Conservation (phyloP, 2,888 invertebrate genomes). For the Acleris laterana region DNA sequence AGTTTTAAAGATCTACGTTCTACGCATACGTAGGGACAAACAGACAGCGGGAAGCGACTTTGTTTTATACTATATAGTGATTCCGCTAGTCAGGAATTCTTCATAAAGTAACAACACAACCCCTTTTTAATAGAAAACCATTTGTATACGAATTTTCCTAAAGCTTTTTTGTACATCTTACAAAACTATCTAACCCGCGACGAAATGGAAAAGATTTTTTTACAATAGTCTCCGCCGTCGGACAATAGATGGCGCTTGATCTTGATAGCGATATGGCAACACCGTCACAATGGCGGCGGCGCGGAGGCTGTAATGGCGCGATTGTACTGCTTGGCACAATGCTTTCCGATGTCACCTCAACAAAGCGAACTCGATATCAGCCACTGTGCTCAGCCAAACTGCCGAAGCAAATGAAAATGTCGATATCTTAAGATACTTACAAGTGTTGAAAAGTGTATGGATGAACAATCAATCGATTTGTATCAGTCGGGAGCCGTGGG, state of each 20-base stretch:
- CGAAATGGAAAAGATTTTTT: constrained; percentile 62
- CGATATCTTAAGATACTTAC: constrained; percentile 42
- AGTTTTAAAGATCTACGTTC: too few relatives aligned
- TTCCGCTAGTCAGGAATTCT: too few relatives aligned
- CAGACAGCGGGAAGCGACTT: too few relatives aligned
- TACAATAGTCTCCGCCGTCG: constrained; percentile 69
- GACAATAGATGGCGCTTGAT: constrained; percentile 84
- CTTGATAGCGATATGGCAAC: constrained; percentile 84
- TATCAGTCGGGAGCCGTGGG: too few relatives aligned
- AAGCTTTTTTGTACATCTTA: constrained; percentile 25
- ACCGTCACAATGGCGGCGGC: constrained; percentile 78
- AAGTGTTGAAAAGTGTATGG: neutral
- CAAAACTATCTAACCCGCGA: constrained; percentile 56
- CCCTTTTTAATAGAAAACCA: too few relatives aligned
- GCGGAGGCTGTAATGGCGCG: constrained; percentile 71
- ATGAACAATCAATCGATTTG: too few relatives aligned
- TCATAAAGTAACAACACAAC: too few relatives aligned
- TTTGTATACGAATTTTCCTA: too few relatives aligned
- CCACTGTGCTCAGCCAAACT: constrained; percentile 69
- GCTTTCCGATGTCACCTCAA: constrained; percentile 80
- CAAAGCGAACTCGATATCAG: constrained; percentile 77
- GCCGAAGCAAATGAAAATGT: constrained; percentile 68
- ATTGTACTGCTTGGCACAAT: constrained; percentile 80
- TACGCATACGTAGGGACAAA: too few relatives aligned
- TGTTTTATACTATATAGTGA: too few relatives aligned